Evolutionary conservation across 2,797 vertebrate species (phyloP).

Genomic region (Eulemur mongoz): DNA sequence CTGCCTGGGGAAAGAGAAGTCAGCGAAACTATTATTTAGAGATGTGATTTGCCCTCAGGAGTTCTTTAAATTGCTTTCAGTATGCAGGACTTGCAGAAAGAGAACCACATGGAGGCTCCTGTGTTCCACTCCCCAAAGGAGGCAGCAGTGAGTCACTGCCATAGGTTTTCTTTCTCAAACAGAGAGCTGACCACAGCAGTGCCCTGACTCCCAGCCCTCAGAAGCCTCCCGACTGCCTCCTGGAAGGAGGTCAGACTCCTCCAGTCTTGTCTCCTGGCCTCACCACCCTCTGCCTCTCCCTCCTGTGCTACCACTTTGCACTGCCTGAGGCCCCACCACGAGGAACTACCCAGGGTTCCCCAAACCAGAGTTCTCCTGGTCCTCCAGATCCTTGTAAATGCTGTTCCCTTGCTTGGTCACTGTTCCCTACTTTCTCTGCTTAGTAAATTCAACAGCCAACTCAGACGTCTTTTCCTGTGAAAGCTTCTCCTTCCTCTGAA

Average conservation of each 20-base stretch:
- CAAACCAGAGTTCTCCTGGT: not conserved
- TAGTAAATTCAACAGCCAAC: not conserved
- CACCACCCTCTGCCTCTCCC: not conserved
- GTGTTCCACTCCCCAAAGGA: not conserved
- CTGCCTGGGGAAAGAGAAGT: conserved; percentile 87
- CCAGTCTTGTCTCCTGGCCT: accelerated
- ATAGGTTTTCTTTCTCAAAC: not conserved
- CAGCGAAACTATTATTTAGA: not conserved
- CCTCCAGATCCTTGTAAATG: not conserved
- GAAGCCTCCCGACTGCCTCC: not conserved
- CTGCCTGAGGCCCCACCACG: not conserved
- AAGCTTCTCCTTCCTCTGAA: not conserved
- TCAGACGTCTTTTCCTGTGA: not conserved
- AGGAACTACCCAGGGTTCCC: not conserved
- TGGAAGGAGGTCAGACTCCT: not conserved
- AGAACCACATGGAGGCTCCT: not conserved
- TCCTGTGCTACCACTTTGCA: too few relatives aligned
- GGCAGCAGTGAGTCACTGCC: not conserved
- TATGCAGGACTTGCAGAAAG: not conserved
- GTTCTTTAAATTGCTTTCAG: not conserved
- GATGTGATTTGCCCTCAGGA: not conserved
- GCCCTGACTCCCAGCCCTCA: not conserved
- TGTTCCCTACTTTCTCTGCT: not conserved
- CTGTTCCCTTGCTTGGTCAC: not conserved
- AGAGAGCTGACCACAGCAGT: not conserved